These are phyloP conservation scores for Haliaeetus leucogaster DNA, from an alignment of 2,113 vertebrate species.

Conservation along the genomic window DNA sequence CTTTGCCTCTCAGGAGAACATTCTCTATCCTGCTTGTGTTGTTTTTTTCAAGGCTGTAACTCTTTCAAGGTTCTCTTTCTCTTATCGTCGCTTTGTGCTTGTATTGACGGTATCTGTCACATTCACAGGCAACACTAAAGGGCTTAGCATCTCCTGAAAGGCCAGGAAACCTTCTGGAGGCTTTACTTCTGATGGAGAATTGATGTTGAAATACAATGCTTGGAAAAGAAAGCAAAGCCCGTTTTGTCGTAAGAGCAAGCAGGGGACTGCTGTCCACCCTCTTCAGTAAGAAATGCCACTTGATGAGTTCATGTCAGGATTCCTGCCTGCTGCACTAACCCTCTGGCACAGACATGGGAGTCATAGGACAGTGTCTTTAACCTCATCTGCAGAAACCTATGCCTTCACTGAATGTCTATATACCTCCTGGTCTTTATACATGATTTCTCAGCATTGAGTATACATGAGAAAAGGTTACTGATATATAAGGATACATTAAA, in stretches of 20 bases:
- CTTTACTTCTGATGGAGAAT: neutral
- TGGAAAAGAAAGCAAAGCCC: neutral
- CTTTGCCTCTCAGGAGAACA: neutral
- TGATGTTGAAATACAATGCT: neutral
- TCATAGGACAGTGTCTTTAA: neutral
- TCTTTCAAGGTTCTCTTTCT: neutral
- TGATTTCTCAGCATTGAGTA: neutral
- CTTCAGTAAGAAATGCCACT: neutral
- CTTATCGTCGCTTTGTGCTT: neutral
- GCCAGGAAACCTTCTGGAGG: neutral
- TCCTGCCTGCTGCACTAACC: neutral
- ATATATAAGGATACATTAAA: neutral
- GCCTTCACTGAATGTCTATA: neutral
- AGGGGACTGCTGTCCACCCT: neutral
- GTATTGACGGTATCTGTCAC: neutral
- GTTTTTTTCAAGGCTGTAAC: neutral
- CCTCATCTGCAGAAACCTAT: neutral
- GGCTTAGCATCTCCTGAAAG: neutral
- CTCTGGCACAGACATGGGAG: accelerated
- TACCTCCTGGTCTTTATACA: neutral
- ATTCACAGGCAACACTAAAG: neutral
- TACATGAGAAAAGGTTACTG: neutral
- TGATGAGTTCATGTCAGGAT: neutral
- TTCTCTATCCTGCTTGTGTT: neutral
- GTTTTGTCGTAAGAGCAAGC: neutral